These are phyloP conservation scores for Helicorthomorpha holstii DNA, from an alignment of 1,140 invertebrate genomes.

Conservation along the genomic window DNA sequence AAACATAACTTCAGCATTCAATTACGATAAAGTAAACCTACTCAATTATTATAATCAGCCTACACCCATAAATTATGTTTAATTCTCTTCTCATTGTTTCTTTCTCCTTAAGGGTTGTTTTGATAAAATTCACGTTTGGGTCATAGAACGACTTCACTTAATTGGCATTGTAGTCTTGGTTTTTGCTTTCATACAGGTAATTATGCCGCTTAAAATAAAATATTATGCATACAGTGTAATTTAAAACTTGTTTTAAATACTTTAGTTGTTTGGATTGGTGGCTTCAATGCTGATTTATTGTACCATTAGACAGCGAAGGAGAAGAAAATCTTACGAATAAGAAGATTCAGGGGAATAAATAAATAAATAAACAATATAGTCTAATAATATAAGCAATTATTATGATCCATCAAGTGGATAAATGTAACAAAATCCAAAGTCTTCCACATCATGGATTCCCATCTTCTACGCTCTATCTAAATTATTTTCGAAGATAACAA, in stretches of 20 bases:
- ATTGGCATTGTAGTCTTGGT: conserved; percentile 48
- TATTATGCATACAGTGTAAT: not conserved
- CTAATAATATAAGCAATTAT: too few relatives aligned
- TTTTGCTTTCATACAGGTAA: conserved; percentile 46
- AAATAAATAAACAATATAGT: too few relatives aligned
- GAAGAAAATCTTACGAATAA: not conserved
- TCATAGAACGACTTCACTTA: conserved; percentile 46
- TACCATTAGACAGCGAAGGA: conserved; percentile 38
- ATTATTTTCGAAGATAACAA: too few relatives aligned
- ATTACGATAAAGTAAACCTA: not conserved
- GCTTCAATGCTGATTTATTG: conserved; percentile 59
- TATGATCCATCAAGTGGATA: too few relatives aligned
- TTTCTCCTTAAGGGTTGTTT: conserved; percentile 37
- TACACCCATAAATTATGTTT: not conserved
- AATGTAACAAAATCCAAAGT: too few relatives aligned
- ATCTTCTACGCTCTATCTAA: too few relatives aligned
- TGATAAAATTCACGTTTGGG: conserved; percentile 44
- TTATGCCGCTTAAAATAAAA: not conserved
- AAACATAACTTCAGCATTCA: not conserved
- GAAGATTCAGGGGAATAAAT: not conserved
- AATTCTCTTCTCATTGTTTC: not conserved
- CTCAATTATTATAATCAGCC: not conserved
- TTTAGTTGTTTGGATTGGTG: conserved; percentile 51
- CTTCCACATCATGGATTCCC: too few relatives aligned
- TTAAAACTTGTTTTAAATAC: conserved; percentile 8